These are phyloP conservation scores for Listronotus bonariensis DNA, from an alignment of 1,140 invertebrate genomes.

Conservation along the genomic window DNA sequence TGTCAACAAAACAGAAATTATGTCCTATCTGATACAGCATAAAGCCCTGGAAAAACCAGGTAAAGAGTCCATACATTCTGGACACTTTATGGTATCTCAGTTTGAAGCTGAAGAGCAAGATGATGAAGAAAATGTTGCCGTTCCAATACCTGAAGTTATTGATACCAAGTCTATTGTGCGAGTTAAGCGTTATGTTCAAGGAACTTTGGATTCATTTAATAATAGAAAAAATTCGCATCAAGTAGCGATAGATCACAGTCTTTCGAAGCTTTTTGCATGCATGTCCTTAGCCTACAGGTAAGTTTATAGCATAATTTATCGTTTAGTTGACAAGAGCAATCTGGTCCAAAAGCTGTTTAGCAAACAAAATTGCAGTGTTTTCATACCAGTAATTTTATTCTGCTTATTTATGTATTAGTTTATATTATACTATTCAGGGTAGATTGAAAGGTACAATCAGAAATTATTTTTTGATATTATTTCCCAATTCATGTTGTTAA, in stretches of 20 bases:
- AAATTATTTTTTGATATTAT: too few relatives aligned
- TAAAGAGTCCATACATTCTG: conserved; percentile 88
- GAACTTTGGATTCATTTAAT: conserved; percentile 19
- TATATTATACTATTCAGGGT: too few relatives aligned
- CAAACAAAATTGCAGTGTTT: not conserved
- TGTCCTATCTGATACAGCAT: conserved; percentile 39
- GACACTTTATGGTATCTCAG: conserved; percentile 97
- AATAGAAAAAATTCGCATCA: conserved; percentile 59
- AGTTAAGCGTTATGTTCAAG: conserved; percentile 32
- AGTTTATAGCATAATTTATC: conserved; percentile 4
- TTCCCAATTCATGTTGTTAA: too few relatives aligned
- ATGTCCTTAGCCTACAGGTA: conserved; percentile 97
- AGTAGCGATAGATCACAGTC: conserved; percentile 87
- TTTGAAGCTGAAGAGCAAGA: conserved; percentile 92
- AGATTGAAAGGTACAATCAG: too few relatives aligned
- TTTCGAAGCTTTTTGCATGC: conserved; percentile 94
- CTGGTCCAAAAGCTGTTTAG: not conserved
- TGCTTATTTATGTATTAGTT: too few relatives aligned
- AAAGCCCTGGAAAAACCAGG: conserved; percentile 37
- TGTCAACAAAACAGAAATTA: conserved; percentile 33
- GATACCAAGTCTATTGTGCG: conserved; percentile 39
- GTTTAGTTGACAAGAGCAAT: not conserved
- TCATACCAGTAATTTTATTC: too few relatives aligned
- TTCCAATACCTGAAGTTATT: conserved; percentile 74
- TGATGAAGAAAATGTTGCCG: conserved; percentile 80